A percentile compares a stretch with the other conserved stretches of the same genome.
Evolutionary conservation across 2,888 invertebrate genomes (phyloP).

Genomic region (Limenitis camilla): DNA sequence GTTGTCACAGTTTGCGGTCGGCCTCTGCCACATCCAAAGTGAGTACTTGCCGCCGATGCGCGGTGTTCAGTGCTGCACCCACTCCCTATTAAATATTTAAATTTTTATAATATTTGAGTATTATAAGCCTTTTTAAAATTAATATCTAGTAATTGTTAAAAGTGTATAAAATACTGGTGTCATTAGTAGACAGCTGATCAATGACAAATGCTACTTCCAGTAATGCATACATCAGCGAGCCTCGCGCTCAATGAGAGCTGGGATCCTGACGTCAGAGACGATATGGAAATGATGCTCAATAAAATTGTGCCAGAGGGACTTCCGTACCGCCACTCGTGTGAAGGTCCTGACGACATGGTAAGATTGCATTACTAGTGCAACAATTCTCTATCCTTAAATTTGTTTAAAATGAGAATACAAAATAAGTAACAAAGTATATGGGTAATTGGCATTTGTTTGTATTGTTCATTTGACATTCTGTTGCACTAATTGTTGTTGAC

Average conservation of each 20-base stretch:
- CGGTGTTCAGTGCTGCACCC: conserved; percentile 37
- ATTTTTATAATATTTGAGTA: background rate
- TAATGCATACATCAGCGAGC: conserved; percentile 98
- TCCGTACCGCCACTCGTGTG: conserved; percentile 96
- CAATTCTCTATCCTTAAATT: no score
- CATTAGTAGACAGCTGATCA: conserved; percentile 40
- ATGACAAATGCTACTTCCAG: conserved; percentile 72
- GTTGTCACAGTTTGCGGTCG: conserved; percentile 94
- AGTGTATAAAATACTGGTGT: background rate
- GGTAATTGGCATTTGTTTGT: conserved; percentile 23
- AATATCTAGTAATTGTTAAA: background rate
- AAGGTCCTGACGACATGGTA: conserved; percentile 99
- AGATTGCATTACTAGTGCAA: conserved; percentile 36
- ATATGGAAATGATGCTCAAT: conserved; percentile 99
- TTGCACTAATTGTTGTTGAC: conserved; percentile 14
- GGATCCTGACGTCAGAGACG: conserved; percentile 97
- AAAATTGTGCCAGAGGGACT: conserved; percentile 98
- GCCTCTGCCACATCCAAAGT: conserved; percentile 98
- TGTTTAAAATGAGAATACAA: no score
- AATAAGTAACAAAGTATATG: no score
- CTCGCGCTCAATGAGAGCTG: conserved; percentile 98
- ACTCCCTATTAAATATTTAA: conserved; percentile 49
- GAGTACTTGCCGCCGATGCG: conserved; percentile 74
- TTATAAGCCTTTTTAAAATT: background rate
- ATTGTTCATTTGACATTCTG: conserved; percentile 12